phyloP scores from a whole-genome alignment of 1,140 invertebrate genomes.

The Mylabris phalerata region DNA sequence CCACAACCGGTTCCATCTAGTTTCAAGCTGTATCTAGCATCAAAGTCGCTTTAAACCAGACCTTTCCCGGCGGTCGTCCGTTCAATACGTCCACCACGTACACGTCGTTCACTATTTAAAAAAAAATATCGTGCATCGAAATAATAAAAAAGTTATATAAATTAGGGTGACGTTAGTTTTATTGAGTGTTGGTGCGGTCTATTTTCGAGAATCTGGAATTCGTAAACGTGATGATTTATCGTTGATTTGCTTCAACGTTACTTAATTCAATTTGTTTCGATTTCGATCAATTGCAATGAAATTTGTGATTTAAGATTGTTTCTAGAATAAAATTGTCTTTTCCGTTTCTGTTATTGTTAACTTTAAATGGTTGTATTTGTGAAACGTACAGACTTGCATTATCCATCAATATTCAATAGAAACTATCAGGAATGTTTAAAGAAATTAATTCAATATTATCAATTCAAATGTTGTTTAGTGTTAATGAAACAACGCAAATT shows the following conservation, averaged over 20 bases:
- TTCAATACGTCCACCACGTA: no score
- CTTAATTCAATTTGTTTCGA: background rate
- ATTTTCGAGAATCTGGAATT: no score
- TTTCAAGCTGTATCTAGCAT: constrained; percentile 25
- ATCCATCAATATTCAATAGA: constrained; percentile 1
- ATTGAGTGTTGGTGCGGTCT: no score
- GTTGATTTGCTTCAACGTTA: background rate
- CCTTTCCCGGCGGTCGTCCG: constrained; percentile 16
- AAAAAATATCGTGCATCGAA: no score
- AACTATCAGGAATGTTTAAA: constrained; percentile 31
- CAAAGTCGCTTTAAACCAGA: constrained; percentile 31
- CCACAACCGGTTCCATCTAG: constrained; percentile 39
- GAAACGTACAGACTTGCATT: background rate
- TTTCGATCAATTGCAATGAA: constrained; percentile 14
- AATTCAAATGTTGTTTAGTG: constrained; percentile 8
- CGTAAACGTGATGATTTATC: constrained; percentile 23
- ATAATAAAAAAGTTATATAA: no score
- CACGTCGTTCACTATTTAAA: no score
- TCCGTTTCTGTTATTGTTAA: background rate
- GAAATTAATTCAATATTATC: background rate
- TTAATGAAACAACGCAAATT: constrained; percentile 17
- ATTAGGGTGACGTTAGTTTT: no score
- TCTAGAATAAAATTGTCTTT: background rate
- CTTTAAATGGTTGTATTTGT: constrained; percentile 20
- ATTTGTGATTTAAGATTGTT: constrained; percentile 10